These are phyloP conservation scores for Nomia melanderi DNA, from an alignment of 1,140 invertebrate species.

Conservation along the genomic window DNA sequence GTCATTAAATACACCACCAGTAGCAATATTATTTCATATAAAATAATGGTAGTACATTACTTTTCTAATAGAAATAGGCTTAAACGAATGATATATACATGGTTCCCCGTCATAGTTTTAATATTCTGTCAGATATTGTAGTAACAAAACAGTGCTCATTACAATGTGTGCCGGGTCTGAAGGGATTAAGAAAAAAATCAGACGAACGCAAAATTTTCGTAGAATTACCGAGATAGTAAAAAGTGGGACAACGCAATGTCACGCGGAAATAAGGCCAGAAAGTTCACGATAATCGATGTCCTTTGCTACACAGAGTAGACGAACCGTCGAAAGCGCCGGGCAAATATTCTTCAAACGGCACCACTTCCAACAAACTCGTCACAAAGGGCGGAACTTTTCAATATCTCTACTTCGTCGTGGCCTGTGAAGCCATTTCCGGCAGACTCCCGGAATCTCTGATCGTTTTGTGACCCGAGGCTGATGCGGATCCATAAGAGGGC, in stretches of 20 bases:
- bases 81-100: too few species aligned
- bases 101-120: too few species aligned
- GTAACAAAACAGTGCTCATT: too few species aligned
- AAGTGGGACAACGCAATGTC: not conserved
- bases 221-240: not conserved
- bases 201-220: not conserved
- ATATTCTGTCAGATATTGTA: too few species aligned
- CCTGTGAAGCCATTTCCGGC: not conserved
- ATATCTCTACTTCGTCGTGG: constrained; percentile 2
- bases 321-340: not conserved
- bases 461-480: not conserved
- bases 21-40: too few species aligned
- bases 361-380: not conserved
- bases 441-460: not conserved
- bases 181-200: too few species aligned
- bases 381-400: constrained; percentile 42
- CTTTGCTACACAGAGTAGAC: constrained; percentile 26
- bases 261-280: not conserved
- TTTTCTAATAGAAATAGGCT: too few species aligned
- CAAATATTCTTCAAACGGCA: constrained; percentile 27
- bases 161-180: too few species aligned
- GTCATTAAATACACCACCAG: too few species aligned
- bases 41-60: too few species aligned
- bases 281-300: constrained; percentile 40
- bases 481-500: not conserved